Evolutionary conservation across 2,113 vertebrate species (phyloP).

Genomic region (Anoplopoma fimbria): DNA sequence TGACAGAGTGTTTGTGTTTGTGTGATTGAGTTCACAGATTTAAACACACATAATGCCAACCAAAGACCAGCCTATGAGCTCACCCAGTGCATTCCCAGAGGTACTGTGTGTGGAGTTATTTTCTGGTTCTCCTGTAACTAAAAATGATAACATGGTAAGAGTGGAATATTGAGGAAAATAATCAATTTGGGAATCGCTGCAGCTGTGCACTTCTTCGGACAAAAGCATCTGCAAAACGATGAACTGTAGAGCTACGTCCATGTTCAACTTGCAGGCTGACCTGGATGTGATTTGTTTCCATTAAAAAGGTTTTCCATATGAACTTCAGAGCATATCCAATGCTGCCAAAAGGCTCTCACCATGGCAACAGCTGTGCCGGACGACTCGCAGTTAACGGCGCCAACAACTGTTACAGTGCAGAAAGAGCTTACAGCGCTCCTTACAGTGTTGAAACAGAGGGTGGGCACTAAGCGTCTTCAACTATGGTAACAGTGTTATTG

Average conservation of each 20-base stretch:
- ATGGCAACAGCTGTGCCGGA: too few species aligned
- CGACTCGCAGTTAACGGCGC: too few species aligned
- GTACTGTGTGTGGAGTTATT: conserved; percentile 21
- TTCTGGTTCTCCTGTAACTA: conserved; percentile 48
- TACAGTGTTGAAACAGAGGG: too few species aligned
- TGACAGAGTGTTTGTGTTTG: conserved; percentile 15
- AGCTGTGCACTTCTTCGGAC: not conserved
- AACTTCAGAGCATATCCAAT: too few species aligned
- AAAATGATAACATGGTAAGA: conserved; percentile 36
- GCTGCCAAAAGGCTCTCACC: too few species aligned
- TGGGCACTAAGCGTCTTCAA: too few species aligned
- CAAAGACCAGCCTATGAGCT: conserved; percentile 28
- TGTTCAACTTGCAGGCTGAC: conserved; percentile 18
- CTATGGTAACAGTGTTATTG: too few species aligned
- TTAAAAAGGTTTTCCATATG: not conserved
- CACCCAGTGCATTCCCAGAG: conserved; percentile 44
- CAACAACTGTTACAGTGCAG: too few species aligned
- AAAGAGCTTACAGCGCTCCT: too few species aligned
- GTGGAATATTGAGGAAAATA: conserved; percentile 21
- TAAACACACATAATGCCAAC: conserved; percentile 34
- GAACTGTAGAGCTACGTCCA: not conserved
- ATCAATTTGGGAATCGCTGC: conserved; percentile 18
- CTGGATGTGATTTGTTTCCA: conserved; percentile 10
- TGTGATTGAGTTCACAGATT: conserved; percentile 54
- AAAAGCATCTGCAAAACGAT: conserved; percentile 16